Percentiles rank a stretch among this genome's conserved stretches.
phyloP scores from a whole-genome alignment of 1,140 invertebrate species.

The Maniola jurtina region DNA sequence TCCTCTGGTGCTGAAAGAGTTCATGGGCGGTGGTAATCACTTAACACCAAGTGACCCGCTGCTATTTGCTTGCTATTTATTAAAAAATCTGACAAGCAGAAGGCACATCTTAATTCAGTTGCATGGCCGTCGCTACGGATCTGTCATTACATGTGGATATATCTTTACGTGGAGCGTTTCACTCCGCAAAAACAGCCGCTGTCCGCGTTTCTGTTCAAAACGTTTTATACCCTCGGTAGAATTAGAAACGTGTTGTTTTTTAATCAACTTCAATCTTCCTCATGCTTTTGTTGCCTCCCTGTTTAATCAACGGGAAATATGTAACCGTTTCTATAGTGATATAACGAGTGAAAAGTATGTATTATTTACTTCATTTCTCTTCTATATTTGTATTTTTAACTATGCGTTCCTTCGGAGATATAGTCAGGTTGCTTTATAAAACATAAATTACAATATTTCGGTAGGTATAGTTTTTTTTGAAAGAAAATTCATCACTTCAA shows the following conservation, averaged over 20 bases:
- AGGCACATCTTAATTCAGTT: neutral
- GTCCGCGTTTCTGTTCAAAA: conserved; percentile 31
- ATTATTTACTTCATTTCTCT: neutral
- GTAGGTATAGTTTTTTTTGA: too few relatives aligned
- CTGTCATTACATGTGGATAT: conserved; percentile 3
- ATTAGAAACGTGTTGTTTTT: conserved; percentile 37
- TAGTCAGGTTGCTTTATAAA: too few relatives aligned
- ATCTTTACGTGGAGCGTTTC: conserved; percentile 40
- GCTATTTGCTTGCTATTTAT: too few relatives aligned
- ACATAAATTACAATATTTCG: neutral
- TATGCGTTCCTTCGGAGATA: too few relatives aligned
- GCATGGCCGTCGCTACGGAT: neutral
- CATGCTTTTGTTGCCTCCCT: conserved; percentile 22
- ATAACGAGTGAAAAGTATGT: neutral
- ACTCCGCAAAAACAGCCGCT: conserved; percentile 36
- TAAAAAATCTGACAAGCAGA: too few relatives aligned
- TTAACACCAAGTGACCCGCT: too few relatives aligned
- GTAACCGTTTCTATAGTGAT: neutral
- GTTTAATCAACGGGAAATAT: conserved; percentile 1
- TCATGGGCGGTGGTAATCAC: too few relatives aligned
- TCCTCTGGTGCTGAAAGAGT: too few relatives aligned
- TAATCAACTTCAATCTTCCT: conserved; percentile 32
- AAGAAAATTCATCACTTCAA: too few relatives aligned
- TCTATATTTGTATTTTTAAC: too few relatives aligned
- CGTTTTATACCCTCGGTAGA: conserved; percentile 27